Percentiles rank a stretch among this genome's conserved stretches.
These are phyloP conservation scores for Cryptosula pallasiana DNA, from an alignment of 2,888 invertebrate genomes.

Conservation along the genomic window DNA sequence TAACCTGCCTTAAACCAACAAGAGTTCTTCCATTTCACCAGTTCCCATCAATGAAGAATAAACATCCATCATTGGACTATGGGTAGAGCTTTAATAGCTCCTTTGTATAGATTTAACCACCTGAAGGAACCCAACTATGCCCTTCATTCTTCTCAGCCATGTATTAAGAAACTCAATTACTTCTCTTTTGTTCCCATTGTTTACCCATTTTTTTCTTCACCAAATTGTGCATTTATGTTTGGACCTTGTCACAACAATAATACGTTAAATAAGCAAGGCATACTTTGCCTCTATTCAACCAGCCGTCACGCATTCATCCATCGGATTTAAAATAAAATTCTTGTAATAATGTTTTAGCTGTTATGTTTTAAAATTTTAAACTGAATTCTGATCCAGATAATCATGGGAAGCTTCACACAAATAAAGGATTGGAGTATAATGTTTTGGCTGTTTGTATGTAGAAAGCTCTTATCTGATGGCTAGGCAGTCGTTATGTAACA, in stretches of 20 bases:
- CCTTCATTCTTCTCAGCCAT: neutral
- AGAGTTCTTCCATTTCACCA: constrained; percentile 13
- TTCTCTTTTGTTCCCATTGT: neutral
- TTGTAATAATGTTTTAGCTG: neutral
- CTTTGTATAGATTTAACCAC: constrained; percentile 8
- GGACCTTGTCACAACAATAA: neutral
- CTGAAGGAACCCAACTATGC: neutral
- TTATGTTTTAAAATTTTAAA: neutral
- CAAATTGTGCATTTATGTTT: constrained; percentile 14
- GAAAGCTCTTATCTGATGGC: too few relatives aligned
- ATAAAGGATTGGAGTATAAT: too few relatives aligned
- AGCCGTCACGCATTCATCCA: too few relatives aligned
- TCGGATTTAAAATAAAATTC: too few relatives aligned
- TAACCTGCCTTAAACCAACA: constrained; percentile 18
- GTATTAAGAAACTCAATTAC: neutral
- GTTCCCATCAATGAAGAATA: constrained; percentile 4
- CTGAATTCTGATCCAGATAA: neutral
- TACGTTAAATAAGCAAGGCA: neutral
- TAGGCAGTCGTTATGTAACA: too few relatives aligned
- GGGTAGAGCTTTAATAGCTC: constrained; percentile 20
- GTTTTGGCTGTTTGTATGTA: too few relatives aligned
- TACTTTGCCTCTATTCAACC: too few relatives aligned
- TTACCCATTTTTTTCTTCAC: constrained; percentile 16
- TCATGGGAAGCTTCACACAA: too few relatives aligned
- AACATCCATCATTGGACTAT: constrained; percentile 5